phyloP scores from a whole-genome alignment of 2,113 vertebrate species.

The Spilogale gracilis region DNA sequence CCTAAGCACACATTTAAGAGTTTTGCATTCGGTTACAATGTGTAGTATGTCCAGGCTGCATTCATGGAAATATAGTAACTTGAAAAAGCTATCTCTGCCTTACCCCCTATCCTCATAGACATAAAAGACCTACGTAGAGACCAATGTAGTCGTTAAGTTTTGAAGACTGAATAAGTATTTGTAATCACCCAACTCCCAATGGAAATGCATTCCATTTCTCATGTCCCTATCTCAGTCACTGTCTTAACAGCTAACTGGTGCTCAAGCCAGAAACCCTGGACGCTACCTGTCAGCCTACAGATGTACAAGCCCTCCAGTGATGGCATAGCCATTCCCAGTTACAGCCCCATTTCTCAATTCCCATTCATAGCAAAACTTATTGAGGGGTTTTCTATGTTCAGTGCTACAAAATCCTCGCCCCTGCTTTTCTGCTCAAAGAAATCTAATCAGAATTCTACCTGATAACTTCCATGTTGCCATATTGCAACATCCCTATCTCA shows the following conservation, averaged over 20 bases:
- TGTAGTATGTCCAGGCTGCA: background rate
- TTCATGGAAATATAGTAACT: background rate
- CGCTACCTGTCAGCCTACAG: background rate
- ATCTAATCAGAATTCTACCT: background rate
- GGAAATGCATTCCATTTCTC: background rate
- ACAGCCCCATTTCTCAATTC: background rate
- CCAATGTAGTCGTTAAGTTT: background rate
- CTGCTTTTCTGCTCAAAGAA: background rate
- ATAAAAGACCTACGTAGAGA: background rate
- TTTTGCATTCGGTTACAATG: background rate
- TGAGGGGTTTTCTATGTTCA: background rate
- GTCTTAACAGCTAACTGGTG: background rate
- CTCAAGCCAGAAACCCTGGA: background rate
- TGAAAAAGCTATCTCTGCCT: background rate
- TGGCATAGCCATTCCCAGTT: too few relatives aligned
- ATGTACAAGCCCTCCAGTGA: background rate
- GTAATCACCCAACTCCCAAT: background rate
- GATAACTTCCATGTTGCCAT: background rate
- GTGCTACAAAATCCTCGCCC: background rate
- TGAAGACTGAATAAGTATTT: background rate
- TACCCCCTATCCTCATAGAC: background rate
- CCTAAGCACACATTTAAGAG: background rate
- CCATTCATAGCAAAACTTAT: background rate
- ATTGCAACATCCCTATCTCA: background rate
- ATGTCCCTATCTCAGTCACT: background rate